Evolutionary conservation across 2,888 invertebrate genomes (phyloP).

Genomic region (Petrolisthes manimaculis): DNA sequence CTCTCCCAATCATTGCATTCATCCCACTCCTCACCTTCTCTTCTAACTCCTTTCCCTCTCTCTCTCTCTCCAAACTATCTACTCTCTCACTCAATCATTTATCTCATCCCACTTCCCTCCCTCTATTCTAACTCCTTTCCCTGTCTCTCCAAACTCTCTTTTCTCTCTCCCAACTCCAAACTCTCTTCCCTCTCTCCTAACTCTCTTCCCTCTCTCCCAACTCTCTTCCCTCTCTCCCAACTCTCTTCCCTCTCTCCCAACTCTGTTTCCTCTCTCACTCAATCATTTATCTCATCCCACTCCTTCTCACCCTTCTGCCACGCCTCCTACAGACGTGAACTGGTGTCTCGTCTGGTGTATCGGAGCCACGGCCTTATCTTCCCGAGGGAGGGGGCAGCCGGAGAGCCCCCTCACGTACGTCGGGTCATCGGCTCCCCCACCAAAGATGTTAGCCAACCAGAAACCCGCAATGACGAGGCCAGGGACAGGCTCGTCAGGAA

Average conservation of each 20-base stretch:
- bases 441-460: slow-evolving; percentile 9
- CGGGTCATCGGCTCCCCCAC: slow-evolving; percentile 19
- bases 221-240: not conserved
- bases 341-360: slow-evolving; percentile 47
- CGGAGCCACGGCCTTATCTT: slow-evolving; percentile 40
- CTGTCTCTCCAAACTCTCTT: not conserved
- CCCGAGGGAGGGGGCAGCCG: slow-evolving; percentile 37
- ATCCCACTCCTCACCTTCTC: not conserved
- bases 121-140: not conserved
- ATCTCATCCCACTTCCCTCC: not conserved
- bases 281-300: not conserved
- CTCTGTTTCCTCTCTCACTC: not conserved
- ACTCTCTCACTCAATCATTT: not conserved
- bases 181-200: not conserved
- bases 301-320: not conserved
- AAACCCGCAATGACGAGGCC: slow-evolving; percentile 5
- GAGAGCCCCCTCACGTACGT: slow-evolving; percentile 37
- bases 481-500: slow-evolving; percentile 33
- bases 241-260: not conserved
- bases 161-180: not conserved
- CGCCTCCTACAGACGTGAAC: slow-evolving; percentile 27
- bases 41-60: not conserved
- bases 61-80: not conserved
- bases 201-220: not conserved
- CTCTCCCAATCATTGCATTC: not conserved